phyloP scores from a whole-genome alignment of 2,888 invertebrate species.

The Argyra leucocephala region DNA sequence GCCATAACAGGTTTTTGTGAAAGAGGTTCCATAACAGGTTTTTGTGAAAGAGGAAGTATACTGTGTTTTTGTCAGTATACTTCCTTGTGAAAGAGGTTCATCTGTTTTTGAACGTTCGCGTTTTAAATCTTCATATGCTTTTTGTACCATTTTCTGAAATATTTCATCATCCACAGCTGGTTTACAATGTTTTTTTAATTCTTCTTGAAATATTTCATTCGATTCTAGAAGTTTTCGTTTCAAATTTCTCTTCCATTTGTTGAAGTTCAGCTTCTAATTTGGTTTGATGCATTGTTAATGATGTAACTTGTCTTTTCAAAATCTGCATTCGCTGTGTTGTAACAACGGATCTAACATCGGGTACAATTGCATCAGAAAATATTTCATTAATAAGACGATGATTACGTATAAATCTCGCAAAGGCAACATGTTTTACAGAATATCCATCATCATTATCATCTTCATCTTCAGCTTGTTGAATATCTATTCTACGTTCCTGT shows the following conservation, averaged over 20 bases:
- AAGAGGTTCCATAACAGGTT: no score
- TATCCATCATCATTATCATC: conserved; percentile 92
- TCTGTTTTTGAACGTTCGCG: conserved; percentile 55
- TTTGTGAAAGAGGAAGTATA: no score
- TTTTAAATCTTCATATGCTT: conserved; percentile 68
- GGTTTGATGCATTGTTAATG: conserved; percentile 93
- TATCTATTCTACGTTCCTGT: conserved; percentile 80
- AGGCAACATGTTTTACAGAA: conserved; percentile 90
- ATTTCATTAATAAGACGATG: conserved; percentile 96
- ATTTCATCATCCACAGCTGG: conserved; percentile 89
- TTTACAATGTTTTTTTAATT: conserved; percentile 86
- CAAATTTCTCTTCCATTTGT: conserved; percentile 94
- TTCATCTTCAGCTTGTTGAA: conserved; percentile 94
- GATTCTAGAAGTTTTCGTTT: conserved; percentile 90
- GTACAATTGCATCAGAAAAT: conserved; percentile 94
- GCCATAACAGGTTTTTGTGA: conserved; percentile 20
- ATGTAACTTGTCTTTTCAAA: conserved; percentile 87
- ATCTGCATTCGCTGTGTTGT: conserved; percentile 90
- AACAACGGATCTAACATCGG: conserved; percentile 93
- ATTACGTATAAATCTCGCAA: conserved; percentile 87
- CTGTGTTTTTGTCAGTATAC: conserved; percentile 31
- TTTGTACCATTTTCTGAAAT: conserved; percentile 82
- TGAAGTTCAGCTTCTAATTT: conserved; percentile 90
- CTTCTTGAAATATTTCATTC: conserved; percentile 86
- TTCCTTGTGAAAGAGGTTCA: conserved; percentile 36